Conservation (phyloP, 2,113 vertebrate species). For the Lucifuga dentata region DNA sequence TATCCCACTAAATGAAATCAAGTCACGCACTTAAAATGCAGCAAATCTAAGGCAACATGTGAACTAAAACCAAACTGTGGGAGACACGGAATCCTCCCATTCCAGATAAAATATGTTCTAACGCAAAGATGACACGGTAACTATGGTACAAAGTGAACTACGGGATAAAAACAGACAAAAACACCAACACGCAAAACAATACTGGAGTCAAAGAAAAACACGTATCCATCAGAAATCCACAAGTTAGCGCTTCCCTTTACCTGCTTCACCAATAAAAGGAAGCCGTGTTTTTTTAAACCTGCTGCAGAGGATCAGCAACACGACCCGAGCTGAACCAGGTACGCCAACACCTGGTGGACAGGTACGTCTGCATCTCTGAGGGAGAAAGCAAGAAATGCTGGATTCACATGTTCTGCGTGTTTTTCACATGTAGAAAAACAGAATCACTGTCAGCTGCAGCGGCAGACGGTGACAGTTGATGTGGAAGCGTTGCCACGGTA, state of each 20-base stretch:
- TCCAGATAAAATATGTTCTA: slow-evolving; percentile 59
- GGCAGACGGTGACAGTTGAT: no score
- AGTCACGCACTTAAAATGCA: slow-evolving; percentile 78
- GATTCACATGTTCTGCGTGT: no score
- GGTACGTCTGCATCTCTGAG: no score
- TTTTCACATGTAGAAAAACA: no score
- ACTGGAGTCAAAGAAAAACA: slow-evolving; percentile 67
- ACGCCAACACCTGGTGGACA: no score
- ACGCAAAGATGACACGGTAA: slow-evolving; percentile 52
- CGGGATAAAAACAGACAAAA: slow-evolving; percentile 72
- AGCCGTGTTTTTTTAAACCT: neutral
- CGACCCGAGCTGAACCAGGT: no score
- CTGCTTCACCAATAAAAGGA: slow-evolving; percentile 12
- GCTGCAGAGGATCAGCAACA: slow-evolving; percentile 31
- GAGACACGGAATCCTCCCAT: slow-evolving; percentile 48
- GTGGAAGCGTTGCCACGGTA: no score
- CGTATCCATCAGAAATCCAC: slow-evolving; percentile 41
- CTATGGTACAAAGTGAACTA: slow-evolving; percentile 62
- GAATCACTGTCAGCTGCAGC: no score
- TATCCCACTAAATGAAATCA: slow-evolving; percentile 60
- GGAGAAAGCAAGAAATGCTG: no score
- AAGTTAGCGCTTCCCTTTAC: slow-evolving; percentile 28
- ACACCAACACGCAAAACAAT: slow-evolving; percentile 67
- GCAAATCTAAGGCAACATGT: slow-evolving; percentile 84
- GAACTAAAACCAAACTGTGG: slow-evolving; percentile 77